Base-by-base conservation (phyloP, 2,113 vertebrate genomes). In the Cardinalis cardinalis region DNA sequence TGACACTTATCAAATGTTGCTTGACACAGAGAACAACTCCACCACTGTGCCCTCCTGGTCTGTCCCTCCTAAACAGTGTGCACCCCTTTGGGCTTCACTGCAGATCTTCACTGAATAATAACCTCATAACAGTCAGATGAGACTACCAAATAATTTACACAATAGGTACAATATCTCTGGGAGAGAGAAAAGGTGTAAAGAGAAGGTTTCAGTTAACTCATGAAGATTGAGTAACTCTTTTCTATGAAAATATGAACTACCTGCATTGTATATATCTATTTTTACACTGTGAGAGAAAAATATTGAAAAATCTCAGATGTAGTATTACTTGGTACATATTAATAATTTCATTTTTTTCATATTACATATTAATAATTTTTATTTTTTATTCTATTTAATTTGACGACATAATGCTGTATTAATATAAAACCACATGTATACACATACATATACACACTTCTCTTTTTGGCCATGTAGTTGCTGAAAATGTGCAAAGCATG, bases 1-100 rank as follows among this genome's bases (percentile, higher is more conserved):
- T 2, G 2, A 34, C 6, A 24, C 7, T n/a, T 13, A n/a, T 3
- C 18, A 48, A n/a, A 2, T 4, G 12, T 24, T 56, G 29, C 6
- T 12, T 64, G 15, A 25, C 24, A 19, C 1, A 25, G 24, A 48
- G 19, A 5, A 3, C 51, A 41, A 5, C 10, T 23, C 29, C 15
- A 56, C 9, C 34, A 13, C 34, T 40, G 29, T 29, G 24, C 18
- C 41, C 12, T 48, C 24, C 49, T 40, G 15, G 28, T 29, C 10
- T 52, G 51, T 18, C 7, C 29, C 29, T n/a, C n/a, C 49, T 15
- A 24, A 64, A 40, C 12, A 3, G 5, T 3, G 6, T 19, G 7
- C 7, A 55, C 2, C 15, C 25, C 51, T 52, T 10, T 17, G 28
- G 51, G 51, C 41, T 55, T 40, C 24, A 3, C 49, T 64, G 18